phyloP scores from a whole-genome alignment of 2,888 invertebrate genomes.

The Zaprionus obscuricornis region DNA sequence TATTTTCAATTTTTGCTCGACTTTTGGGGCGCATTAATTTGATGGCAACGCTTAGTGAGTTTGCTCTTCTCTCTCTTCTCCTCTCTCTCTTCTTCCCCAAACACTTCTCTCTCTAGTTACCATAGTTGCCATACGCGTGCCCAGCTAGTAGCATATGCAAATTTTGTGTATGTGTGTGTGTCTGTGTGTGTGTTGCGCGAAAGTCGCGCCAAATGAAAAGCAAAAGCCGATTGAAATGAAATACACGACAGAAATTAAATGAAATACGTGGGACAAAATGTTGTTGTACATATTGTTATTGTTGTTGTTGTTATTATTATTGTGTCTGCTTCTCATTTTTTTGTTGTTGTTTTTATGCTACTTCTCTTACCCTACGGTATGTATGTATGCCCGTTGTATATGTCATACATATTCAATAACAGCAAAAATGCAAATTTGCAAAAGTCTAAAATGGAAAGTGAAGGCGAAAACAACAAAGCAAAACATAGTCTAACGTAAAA shows the following conservation, averaged over 20 bases:
- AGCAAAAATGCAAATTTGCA: slow-evolving; percentile 70
- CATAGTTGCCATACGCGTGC: slow-evolving; percentile 21
- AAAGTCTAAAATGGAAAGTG: slow-evolving; percentile 75
- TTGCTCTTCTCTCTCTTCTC: background rate
- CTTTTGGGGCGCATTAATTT: slow-evolving; percentile 61
- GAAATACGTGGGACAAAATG: slow-evolving; percentile 75
- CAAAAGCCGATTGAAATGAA: slow-evolving; percentile 73
- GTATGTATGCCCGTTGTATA: slow-evolving; percentile 9
- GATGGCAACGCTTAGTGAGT: slow-evolving; percentile 53
- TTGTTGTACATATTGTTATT: slow-evolving; percentile 22
- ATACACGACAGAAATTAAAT: slow-evolving; percentile 72
- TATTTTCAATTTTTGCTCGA: slow-evolving; percentile 66
- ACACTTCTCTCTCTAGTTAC: slow-evolving; percentile 18
- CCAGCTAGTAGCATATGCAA: slow-evolving; percentile 60
- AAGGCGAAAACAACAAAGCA: slow-evolving; percentile 52
- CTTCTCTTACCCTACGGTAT: slow-evolving; percentile 22
- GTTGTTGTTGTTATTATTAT: slow-evolving; percentile 24
- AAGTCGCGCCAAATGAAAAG: slow-evolving; percentile 69
- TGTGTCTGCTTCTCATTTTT: slow-evolving; percentile 27
- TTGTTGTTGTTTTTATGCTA: too few species aligned
- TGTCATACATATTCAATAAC: slow-evolving; percentile 75
- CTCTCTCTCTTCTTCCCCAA: too few species aligned
- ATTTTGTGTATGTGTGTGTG: too few species aligned
- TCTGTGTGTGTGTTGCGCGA: slow-evolving; percentile 59
- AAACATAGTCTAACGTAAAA: slow-evolving; percentile 11